Evolutionary conservation across 2,797 vertebrate genomes (phyloP).

Genomic region (Ataeniobius toweri): DNA sequence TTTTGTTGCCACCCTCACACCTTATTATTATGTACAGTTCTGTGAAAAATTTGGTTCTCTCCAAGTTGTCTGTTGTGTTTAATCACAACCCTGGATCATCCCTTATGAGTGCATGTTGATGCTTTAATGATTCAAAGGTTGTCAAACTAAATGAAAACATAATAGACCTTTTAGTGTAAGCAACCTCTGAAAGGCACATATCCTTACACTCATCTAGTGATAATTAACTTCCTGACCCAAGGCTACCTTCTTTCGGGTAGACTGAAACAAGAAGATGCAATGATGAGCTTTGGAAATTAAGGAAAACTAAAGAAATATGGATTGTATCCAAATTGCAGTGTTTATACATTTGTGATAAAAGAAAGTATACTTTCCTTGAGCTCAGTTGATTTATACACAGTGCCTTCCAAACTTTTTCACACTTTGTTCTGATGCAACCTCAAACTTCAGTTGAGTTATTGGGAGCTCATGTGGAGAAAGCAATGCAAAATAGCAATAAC

Average conservation of each 20-base stretch:
- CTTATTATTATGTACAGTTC: constrained; percentile 4
- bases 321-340: background rate
- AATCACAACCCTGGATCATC: background rate
- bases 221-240: background rate
- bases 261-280: background rate
- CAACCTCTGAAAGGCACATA: background rate
- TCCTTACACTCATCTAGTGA: background rate
- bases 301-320: background rate
- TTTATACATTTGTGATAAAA: background rate
- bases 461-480: background rate
- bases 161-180: too few relatives aligned
- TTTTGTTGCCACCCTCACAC: constrained; percentile 2
- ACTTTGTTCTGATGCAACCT: background rate
- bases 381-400: background rate
- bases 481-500: background rate
- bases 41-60: background rate
- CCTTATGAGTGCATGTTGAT: background rate
- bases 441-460: background rate
- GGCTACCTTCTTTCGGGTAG: background rate
- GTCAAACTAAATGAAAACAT: background rate
- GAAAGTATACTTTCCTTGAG: too few relatives aligned
- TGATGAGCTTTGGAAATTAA: background rate
- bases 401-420: background rate
- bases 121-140: background rate
- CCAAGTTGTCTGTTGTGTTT: background rate